phyloP scores from a whole-genome alignment of 2,797 vertebrate genomes.

The Lepus oiostolus region DNA sequence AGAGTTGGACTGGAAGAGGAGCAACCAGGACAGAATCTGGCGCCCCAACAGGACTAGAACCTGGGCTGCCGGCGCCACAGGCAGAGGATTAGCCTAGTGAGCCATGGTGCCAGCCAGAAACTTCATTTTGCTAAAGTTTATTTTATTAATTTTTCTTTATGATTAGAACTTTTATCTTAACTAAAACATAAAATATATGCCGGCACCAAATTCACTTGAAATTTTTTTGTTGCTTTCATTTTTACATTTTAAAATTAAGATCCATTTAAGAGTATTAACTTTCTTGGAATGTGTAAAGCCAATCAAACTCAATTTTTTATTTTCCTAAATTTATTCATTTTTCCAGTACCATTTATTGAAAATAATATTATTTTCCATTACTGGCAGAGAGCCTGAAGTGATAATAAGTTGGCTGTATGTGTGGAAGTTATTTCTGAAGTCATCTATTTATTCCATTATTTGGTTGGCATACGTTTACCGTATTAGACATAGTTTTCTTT shows the following conservation, averaged over 20 bases:
- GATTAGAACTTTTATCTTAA: background rate
- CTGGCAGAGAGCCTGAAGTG: background rate
- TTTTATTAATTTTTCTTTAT: background rate
- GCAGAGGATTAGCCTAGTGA: no score
- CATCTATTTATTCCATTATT: background rate
- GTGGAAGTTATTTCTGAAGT: background rate
- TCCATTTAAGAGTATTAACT: background rate
- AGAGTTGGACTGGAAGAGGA: no score
- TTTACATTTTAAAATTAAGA: background rate
- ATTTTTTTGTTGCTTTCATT: background rate
- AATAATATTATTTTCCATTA: background rate
- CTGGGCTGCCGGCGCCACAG: no score
- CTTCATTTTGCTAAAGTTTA: background rate
- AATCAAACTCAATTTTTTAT: background rate
- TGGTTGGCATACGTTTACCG: background rate
- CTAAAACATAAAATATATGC: background rate
- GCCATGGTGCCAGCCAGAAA: no score
- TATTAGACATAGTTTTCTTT: background rate
- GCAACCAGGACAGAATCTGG: no score
- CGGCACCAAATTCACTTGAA: background rate
- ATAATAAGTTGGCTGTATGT: background rate
- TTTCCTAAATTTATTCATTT: background rate
- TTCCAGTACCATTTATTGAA: background rate
- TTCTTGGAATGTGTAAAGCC: background rate
- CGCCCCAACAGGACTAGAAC: no score